phyloP scores from a whole-genome alignment of 2,113 vertebrate genomes.

The Megalops atlanticus region DNA sequence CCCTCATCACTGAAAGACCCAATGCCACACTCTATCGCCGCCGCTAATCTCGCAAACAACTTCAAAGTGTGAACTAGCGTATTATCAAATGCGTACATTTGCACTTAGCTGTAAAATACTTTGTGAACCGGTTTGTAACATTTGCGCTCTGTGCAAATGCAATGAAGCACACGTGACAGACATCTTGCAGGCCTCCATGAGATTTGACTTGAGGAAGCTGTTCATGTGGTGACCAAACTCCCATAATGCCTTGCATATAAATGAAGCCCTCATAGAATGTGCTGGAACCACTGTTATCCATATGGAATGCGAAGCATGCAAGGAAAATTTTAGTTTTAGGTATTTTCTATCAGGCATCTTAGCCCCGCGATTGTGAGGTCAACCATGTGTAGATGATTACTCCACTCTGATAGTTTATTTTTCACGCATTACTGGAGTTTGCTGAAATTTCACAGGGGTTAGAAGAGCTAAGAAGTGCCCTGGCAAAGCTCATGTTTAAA shows the following conservation, averaged over 20 bases:
- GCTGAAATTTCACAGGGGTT: background rate
- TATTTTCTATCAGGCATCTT: background rate
- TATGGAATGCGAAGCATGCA: too few relatives aligned
- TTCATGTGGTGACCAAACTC: background rate
- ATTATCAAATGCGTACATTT: background rate
- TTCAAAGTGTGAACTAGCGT: background rate
- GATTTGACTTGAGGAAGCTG: background rate
- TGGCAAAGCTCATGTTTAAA: background rate
- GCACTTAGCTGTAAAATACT: background rate
- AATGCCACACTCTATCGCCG: background rate
- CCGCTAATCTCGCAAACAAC: background rate
- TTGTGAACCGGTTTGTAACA: background rate
- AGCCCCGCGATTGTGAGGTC: background rate
- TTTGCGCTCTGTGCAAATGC: background rate
- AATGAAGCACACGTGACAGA: background rate
- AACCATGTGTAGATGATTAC: background rate
- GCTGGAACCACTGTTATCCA: background rate
- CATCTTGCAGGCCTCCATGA: background rate
- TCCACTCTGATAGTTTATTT: too few relatives aligned
- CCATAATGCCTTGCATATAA: background rate
- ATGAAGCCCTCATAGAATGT: background rate
- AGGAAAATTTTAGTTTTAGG: too few relatives aligned
- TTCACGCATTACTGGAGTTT: slow-evolving; percentile 1
- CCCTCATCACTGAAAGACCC: background rate
- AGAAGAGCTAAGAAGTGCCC: background rate